A percentile compares a stretch with the other conserved stretches of the same genome.
These are phyloP conservation scores for Phaethornis superciliosus DNA, from an alignment of 2,113 vertebrate species.

Conservation along the genomic window DNA sequence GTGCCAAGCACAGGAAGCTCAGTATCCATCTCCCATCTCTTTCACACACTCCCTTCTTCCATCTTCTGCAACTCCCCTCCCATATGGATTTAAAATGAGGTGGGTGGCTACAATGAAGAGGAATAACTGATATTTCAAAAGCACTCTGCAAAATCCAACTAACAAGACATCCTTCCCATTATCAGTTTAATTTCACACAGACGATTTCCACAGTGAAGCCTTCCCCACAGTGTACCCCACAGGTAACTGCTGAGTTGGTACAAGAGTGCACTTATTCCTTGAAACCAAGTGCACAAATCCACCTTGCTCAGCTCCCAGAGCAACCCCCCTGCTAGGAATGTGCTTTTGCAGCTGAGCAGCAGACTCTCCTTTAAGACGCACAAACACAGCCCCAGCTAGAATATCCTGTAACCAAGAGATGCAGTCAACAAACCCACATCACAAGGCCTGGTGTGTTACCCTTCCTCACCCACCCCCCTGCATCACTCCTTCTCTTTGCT, in stretches of 20 bases:
- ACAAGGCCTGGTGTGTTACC: neutral
- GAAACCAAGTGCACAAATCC: neutral
- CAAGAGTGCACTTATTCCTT: rapidly evolving
- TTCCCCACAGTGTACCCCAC: neutral
- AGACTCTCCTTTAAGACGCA: neutral
- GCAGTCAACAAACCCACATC: slow-evolving; percentile 38
- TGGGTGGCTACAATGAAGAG: neutral
- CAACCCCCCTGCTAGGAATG: neutral
- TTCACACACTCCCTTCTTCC: neutral
- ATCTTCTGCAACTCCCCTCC: neutral
- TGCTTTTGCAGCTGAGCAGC: neutral
- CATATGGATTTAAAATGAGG: neutral
- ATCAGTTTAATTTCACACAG: neutral
- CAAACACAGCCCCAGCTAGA: neutral
- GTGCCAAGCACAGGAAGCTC: neutral
- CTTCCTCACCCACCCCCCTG: neutral
- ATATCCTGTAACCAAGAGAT: slow-evolving; percentile 25
- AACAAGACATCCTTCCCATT: neutral
- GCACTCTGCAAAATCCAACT: neutral
- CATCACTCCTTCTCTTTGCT: neutral
- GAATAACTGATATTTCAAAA: neutral
- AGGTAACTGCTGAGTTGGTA: rapidly evolving
- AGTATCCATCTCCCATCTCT: neutral
- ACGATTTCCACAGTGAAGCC: neutral
- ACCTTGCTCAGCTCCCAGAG: neutral